Percentiles rank a stretch among this genome's conserved stretches.
phyloP scores from a whole-genome alignment of 2,113 vertebrate genomes.

The Eulemur macaco region DNA sequence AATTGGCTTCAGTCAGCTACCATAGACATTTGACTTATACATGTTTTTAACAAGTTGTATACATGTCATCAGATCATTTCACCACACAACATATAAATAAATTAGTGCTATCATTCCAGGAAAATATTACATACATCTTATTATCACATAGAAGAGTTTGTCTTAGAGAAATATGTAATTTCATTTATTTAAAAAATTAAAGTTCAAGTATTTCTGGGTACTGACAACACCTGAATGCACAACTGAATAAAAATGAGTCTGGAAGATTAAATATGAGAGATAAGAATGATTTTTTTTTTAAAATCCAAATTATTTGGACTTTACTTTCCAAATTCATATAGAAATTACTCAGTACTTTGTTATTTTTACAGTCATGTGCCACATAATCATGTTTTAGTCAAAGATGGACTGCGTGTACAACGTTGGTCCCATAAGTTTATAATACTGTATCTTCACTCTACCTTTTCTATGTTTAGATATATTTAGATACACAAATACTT shows the following conservation, averaged over 20 bases:
- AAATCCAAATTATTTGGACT: neutral
- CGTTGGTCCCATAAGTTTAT: neutral
- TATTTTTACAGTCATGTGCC: neutral
- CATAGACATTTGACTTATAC: neutral
- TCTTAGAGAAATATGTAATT: conserved; percentile 30
- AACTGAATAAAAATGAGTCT: conserved; percentile 2
- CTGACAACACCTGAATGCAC: neutral
- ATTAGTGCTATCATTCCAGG: neutral
- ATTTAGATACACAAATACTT: neutral
- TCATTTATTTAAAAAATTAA: neutral
- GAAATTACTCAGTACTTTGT: neutral
- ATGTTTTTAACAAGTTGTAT: neutral
- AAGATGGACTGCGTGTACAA: neutral
- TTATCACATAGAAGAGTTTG: conserved; percentile 8
- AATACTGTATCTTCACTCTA: neutral
- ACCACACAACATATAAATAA: conserved; percentile 17
- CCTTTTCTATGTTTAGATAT: neutral
- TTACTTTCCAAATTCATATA: conserved; percentile 23
- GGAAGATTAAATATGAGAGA: neutral
- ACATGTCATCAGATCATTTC: conserved; percentile 29
- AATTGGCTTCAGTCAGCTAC: neutral
- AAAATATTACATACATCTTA: conserved; percentile 44
- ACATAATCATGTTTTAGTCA: neutral
- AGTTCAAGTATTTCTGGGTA: conserved; percentile 34
- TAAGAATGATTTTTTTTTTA: neutral